phyloP scores from a whole-genome alignment of 2,797 vertebrate genomes.

The Fistularia commersonii region DNA sequence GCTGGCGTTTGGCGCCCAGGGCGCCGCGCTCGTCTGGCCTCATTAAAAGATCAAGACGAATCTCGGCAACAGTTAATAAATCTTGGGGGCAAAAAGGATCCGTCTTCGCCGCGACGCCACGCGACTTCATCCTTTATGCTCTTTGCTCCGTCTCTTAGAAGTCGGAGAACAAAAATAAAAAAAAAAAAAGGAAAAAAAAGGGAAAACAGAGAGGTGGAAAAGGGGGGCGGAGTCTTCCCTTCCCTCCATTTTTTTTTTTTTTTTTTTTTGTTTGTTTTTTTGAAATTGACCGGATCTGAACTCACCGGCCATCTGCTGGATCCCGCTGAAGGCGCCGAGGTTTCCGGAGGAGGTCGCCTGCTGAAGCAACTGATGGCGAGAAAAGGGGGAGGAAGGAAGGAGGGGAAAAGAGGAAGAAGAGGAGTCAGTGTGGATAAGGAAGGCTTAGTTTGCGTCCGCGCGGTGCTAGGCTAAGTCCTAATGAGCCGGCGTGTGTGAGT shows the following conservation, averaged over 20 bases:
- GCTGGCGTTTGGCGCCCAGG: slow-evolving; percentile 50
- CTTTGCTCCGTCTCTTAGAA: slow-evolving; percentile 57
- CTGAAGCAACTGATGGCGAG: slow-evolving; percentile 86
- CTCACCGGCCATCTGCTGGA: slow-evolving; percentile 99
- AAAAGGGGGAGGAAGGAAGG: slow-evolving; percentile 4
- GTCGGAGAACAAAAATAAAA: too few species aligned
- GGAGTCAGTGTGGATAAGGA: slow-evolving; percentile 22
- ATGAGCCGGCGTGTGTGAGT: slow-evolving; percentile 26
- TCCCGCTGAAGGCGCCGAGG: slow-evolving; percentile 94
- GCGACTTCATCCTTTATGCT: slow-evolving; percentile 64
- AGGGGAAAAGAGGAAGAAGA: slow-evolving; percentile 1
- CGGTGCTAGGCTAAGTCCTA: too few species aligned
- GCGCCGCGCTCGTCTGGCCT: slow-evolving; percentile 56
- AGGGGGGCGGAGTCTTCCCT: slow-evolving; percentile 1
- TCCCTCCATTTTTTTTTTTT: too few species aligned
- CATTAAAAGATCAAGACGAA: slow-evolving; percentile 72
- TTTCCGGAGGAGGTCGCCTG: slow-evolving; percentile 94
- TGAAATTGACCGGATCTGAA: slow-evolving; percentile 51
- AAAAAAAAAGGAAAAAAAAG: slow-evolving; percentile 25
- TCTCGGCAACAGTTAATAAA: slow-evolving; percentile 62
- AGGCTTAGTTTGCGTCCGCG: background rate
- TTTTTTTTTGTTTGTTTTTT: too few species aligned
- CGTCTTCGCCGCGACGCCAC: slow-evolving; percentile 36
- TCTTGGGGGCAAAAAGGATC: slow-evolving; percentile 61
- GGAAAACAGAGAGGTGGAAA: slow-evolving; percentile 36